These are phyloP conservation scores for Falco cherrug DNA, from an alignment of 2,797 vertebrate species.

Conservation along the genomic window DNA sequence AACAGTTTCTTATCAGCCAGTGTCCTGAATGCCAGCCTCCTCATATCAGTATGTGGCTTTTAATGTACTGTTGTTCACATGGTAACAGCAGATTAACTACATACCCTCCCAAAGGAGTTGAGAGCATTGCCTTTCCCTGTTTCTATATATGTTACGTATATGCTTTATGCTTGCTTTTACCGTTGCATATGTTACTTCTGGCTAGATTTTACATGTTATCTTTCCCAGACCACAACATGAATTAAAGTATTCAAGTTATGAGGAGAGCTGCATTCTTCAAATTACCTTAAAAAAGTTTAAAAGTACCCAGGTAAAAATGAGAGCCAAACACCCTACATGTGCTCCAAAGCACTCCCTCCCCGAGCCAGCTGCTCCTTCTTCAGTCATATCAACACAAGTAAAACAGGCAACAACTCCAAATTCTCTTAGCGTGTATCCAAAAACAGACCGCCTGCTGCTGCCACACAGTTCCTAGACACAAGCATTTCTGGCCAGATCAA, in stretches of 20 bases:
- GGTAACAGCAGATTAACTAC: not conserved
- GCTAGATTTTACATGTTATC: not conserved
- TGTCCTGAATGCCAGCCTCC: not conserved
- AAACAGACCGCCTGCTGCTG: not conserved
- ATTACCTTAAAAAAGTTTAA: not conserved
- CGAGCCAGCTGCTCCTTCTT: not conserved
- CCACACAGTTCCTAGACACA: not conserved
- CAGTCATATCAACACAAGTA: not conserved
- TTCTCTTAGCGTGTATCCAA: not conserved
- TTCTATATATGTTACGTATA: not conserved
- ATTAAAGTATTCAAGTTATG: not conserved
- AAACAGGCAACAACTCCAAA: not conserved
- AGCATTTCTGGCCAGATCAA: not conserved
- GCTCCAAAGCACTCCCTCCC: not conserved
- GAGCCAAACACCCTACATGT: not conserved
- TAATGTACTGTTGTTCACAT: accelerated
- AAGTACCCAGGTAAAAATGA: not conserved
- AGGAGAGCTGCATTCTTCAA: not conserved
- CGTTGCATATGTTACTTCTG: not conserved
- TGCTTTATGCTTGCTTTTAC: not conserved
- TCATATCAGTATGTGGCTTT: not conserved
- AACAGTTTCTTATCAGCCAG: not conserved
- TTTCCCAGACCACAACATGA: not conserved
- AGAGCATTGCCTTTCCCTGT: not conserved
- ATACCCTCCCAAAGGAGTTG: not conserved